Evolutionary conservation across 2,888 invertebrate genomes (phyloP).

Genomic region (Uloborus plumipes): DNA sequence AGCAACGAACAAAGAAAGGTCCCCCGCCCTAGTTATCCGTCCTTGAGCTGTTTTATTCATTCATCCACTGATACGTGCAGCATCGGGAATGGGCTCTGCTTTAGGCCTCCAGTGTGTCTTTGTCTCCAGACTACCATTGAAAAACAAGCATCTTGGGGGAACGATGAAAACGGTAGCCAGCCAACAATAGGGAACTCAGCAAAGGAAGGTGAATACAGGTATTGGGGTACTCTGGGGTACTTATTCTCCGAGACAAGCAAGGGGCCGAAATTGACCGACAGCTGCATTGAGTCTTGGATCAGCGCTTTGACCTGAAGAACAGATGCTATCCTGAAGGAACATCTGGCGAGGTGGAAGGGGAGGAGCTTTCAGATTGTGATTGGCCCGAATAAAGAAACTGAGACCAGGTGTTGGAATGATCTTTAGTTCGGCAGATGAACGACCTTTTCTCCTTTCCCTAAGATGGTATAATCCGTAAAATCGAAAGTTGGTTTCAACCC

Average conservation of each 20-base stretch:
- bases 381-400: constrained; percentile 42
- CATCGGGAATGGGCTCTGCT: constrained; percentile 14
- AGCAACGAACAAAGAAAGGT: constrained; percentile 10
- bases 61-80: too few species aligned
- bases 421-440: not conserved
- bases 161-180: constrained; percentile 24
- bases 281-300: constrained; percentile 54
- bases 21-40: constrained; percentile 14
- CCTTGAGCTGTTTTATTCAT: constrained; percentile 19
- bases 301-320: constrained; percentile 53
- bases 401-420: constrained; percentile 44
- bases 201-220: constrained; percentile 32
- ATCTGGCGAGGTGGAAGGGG: constrained; percentile 37
- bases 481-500: too few species aligned
- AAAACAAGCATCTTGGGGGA: constrained; percentile 27
- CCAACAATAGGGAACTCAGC: constrained; percentile 18
- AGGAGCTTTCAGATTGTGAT: constrained; percentile 25
- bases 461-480: not conserved
- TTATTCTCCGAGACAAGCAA: constrained; percentile 16
- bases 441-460: not conserved
- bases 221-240: constrained; percentile 14
- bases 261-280: constrained; percentile 58
- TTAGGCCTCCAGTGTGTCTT: constrained; percentile 21
- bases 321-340: constrained; percentile 44
- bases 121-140: constrained; percentile 29